A percentile compares a stretch with the other conserved stretches of the same genome.
phyloP scores from a whole-genome alignment of 2,888 invertebrate species.

The Ennomos erosarius region DNA sequence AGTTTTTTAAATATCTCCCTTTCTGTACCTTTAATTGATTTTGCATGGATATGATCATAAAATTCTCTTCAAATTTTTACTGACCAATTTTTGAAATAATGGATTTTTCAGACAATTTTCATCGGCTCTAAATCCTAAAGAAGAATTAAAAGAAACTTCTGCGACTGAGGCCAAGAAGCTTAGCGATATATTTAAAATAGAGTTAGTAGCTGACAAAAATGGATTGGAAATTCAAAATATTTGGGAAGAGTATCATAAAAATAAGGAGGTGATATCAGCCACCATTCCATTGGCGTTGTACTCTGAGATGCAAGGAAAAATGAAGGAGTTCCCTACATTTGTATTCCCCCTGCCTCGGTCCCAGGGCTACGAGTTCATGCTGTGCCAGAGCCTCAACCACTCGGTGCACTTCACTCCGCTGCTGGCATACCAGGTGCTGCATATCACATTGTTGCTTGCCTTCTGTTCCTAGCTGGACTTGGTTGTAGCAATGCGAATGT shows the following conservation, averaged over 20 bases:
- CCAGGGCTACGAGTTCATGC: slow-evolving; percentile 94
- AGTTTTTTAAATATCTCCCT: no score
- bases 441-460: no score
- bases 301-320: slow-evolving; percentile 83
- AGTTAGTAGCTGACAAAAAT: slow-evolving; percentile 89
- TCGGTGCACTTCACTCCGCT: slow-evolving; percentile 94
- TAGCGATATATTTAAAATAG: slow-evolving; percentile 90
- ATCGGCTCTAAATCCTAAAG: slow-evolving; percentile 88
- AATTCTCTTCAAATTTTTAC: no score
- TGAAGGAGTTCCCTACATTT: slow-evolving; percentile 88
- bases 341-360: slow-evolving; percentile 92
- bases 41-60: no score
- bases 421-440: slow-evolving; percentile 91
- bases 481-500: neutral
- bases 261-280: slow-evolving; percentile 91
- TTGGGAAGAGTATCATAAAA: slow-evolving; percentile 92
- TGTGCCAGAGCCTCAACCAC: slow-evolving; percentile 90
- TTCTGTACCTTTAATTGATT: no score
- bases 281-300: slow-evolving; percentile 87
- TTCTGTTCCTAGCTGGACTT: no score
- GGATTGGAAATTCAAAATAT: slow-evolving; percentile 89
- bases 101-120: slow-evolving; percentile 86
- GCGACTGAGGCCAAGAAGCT: slow-evolving; percentile 79
- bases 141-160: slow-evolving; percentile 52
- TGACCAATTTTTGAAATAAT: no score